Percentiles rank a stretch among this genome's conserved stretches.
phyloP scores from a whole-genome alignment of 2,888 invertebrate genomes.

The Sminthurides aquaticus region DNA sequence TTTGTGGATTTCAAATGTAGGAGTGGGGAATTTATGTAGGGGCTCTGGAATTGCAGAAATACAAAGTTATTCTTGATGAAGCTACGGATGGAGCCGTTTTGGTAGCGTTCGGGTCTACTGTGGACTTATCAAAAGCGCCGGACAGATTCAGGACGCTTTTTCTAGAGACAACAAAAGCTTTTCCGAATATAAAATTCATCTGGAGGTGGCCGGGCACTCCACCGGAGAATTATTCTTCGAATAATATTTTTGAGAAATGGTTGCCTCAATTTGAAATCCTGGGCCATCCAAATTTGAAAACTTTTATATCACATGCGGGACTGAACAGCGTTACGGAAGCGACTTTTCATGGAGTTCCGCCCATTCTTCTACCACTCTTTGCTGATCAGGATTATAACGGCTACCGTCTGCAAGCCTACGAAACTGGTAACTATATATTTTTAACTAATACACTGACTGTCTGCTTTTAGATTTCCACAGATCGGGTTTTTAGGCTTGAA shows the following conservation, averaged over 20 bases:
- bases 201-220: slow-evolving; percentile 34
- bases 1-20: too few relatives aligned
- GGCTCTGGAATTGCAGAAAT: slow-evolving; percentile 8
- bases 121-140: slow-evolving; percentile 28
- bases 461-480: too few relatives aligned
- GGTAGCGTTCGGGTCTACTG: slow-evolving; percentile 37
- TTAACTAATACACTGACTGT: neutral
- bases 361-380: slow-evolving; percentile 16
- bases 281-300: slow-evolving; percentile 11
- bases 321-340: slow-evolving; percentile 16
- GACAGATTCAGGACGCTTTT: slow-evolving; percentile 27
- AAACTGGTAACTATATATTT: neutral
- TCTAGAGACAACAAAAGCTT: slow-evolving; percentile 29
- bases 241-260: slow-evolving; percentile 32
- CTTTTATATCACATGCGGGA: slow-evolving; percentile 16
- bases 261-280: slow-evolving; percentile 36
- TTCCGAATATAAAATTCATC: slow-evolving; percentile 28
- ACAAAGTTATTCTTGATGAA: slow-evolving; percentile 28
- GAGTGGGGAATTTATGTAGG: too few relatives aligned
- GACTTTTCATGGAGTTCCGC: slow-evolving; percentile 8
- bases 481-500: too few relatives aligned
- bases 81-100: slow-evolving; percentile 31
- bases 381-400: slow-evolving; percentile 21
- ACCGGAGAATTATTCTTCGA: slow-evolving; percentile 24
- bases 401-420: slow-evolving; percentile 11